Conservation (phyloP, 2,797 vertebrate genomes). For the Vipera latastei region DNA sequence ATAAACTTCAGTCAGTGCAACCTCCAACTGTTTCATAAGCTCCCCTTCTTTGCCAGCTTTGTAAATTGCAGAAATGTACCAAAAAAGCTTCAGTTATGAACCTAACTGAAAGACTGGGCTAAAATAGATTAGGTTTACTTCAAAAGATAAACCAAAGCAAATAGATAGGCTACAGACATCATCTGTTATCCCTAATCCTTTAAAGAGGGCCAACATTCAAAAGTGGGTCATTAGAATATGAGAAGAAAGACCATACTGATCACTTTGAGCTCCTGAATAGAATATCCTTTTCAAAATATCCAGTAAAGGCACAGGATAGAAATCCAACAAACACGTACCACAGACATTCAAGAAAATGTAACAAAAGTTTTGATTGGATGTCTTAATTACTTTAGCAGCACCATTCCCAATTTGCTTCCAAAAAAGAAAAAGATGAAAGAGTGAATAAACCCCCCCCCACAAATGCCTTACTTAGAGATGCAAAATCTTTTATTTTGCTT, state of each 20-base stretch:
- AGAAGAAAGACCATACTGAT: not conserved
- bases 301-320: not conserved
- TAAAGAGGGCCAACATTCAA: not conserved
- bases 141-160: not conserved
- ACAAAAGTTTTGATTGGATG: not conserved
- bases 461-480: not conserved
- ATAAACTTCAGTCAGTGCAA: not conserved
- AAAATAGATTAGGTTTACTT: not conserved
- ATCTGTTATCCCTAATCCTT: not conserved
- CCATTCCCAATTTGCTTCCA: not conserved
- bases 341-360: not conserved
- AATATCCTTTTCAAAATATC: too few relatives aligned
- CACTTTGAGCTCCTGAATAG: not conserved
- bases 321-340: not conserved
- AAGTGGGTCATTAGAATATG: not conserved
- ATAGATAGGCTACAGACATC: not conserved
- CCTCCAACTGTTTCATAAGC: not conserved
- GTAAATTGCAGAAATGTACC: not conserved
- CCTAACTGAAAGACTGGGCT: not conserved
- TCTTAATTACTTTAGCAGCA: not conserved
- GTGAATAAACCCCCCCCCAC: not conserved
- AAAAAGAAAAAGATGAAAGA: not conserved
- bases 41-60: not conserved
- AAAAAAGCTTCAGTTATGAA: not conserved
- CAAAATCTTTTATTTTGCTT: not conserved